phyloP scores from a whole-genome alignment of 2,888 invertebrate species.

The Erebia ligea region DNA sequence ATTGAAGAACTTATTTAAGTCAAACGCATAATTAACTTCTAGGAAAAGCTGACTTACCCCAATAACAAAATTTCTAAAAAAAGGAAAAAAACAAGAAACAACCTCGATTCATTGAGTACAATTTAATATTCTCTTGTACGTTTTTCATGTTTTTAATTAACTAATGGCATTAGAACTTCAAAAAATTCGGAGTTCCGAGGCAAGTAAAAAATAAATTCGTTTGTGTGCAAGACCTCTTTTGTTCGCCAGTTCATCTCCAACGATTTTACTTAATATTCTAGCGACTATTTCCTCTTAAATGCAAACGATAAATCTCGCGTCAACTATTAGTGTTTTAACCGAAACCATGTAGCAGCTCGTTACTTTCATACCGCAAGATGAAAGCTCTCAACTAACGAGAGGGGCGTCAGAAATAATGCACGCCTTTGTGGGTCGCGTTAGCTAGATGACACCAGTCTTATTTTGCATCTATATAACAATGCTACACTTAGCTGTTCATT shows the following conservation, averaged over 20 bases:
- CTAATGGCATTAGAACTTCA: neutral
- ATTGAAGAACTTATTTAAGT: too few relatives aligned
- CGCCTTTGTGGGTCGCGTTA: slow-evolving; percentile 19
- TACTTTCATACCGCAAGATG: slow-evolving; percentile 20
- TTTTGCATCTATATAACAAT: slow-evolving; percentile 11
- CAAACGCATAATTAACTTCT: too few relatives aligned
- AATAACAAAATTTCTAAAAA: too few relatives aligned
- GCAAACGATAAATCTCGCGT: slow-evolving; percentile 9
- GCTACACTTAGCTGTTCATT: neutral
- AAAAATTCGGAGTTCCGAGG: neutral
- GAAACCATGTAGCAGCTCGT: slow-evolving; percentile 13
- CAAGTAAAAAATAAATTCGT: too few relatives aligned
- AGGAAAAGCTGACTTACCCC: too few relatives aligned
- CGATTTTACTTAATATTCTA: neutral
- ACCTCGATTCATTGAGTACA: too few relatives aligned
- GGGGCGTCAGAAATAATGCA: slow-evolving; percentile 25
- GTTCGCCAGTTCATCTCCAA: too few relatives aligned
- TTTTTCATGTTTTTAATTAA: too few relatives aligned
- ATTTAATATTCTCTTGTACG: too few relatives aligned
- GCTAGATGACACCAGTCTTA: slow-evolving; percentile 12
- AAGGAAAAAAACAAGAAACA: too few relatives aligned
- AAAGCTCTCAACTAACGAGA: slow-evolving; percentile 28
- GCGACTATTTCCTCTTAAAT: slow-evolving; percentile 8
- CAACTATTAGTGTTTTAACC: slow-evolving; percentile 23
- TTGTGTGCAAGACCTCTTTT: too few relatives aligned